A percentile compares a stretch with the other conserved stretches of the same genome.
Evolutionary conservation across 92 coral and sea anemone species (phyloP).

Genomic region (Zoanthus solanderi): DNA sequence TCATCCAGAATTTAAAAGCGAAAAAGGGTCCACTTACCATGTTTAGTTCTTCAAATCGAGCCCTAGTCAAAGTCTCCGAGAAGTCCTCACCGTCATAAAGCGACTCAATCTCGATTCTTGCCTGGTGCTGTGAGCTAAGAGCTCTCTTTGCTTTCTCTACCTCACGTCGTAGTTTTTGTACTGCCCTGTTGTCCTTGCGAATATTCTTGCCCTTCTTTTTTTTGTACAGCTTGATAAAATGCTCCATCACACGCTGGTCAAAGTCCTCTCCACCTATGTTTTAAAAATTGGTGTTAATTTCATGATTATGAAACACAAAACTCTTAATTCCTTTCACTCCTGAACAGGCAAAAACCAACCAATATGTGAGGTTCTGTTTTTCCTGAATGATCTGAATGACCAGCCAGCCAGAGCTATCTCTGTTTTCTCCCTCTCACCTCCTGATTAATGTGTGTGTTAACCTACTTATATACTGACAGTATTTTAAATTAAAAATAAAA

Average conservation of each 20-base stretch:
- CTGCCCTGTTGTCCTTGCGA: conserved; percentile 99
- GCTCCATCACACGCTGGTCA: conserved; percentile 97
- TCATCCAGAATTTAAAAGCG: neutral
- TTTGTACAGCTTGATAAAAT: conserved; percentile 96
- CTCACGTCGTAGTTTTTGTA: conserved; percentile 98
- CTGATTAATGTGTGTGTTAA: too few species aligned
- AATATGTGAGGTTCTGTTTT: too few species aligned
- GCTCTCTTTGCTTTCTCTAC: conserved; percentile 99
- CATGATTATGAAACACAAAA: neutral
- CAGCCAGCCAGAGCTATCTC: too few species aligned
- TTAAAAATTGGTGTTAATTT: neutral
- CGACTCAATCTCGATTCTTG: conserved; percentile 97
- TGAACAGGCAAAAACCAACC: too few species aligned
- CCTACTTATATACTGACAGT: too few species aligned
- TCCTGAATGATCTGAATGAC: too few species aligned
- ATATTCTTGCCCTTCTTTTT: conserved; percentile 99
- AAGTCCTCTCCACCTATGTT: conserved; percentile 97
- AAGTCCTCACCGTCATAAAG: conserved; percentile 98
- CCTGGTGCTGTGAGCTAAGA: conserved; percentile 97
- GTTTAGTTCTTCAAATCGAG: conserved; percentile 94
- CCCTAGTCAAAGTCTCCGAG: conserved; percentile 97
- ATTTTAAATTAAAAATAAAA: too few species aligned
- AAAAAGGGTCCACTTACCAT: conserved; percentile 61
- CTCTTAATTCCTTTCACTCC: neutral
- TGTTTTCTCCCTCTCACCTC: too few species aligned